These are phyloP conservation scores for Hipposideros armiger DNA, from an alignment of 2,113 vertebrate species.

Conservation along the genomic window DNA sequence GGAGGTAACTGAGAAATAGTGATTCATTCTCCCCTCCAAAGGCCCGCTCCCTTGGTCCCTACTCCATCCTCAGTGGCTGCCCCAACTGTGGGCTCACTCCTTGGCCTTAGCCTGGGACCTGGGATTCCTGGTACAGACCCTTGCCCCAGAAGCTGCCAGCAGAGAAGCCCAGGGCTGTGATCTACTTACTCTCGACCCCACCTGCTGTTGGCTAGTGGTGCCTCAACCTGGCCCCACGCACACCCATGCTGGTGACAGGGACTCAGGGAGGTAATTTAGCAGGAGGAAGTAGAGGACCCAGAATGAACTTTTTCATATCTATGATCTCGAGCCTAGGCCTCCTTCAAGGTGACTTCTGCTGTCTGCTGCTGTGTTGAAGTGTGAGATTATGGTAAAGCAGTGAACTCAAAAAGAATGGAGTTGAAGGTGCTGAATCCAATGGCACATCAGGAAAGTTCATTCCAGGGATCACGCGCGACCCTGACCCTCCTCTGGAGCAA, in stretches of 20 bases:
- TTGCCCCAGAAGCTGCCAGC: not conserved
- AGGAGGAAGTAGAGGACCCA: not conserved
- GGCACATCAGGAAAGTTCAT: not conserved
- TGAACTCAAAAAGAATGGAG: not conserved
- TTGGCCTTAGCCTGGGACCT: not conserved
- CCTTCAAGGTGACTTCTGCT: not conserved
- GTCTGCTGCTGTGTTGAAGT: not conserved
- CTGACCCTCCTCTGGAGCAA: not conserved
- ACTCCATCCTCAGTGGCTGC: not conserved
- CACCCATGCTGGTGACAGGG: rapidly evolving
- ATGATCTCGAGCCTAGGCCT: not conserved
- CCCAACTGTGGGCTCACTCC: not conserved
- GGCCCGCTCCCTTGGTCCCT: not conserved
- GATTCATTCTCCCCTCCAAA: not conserved
- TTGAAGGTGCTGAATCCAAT: not conserved
- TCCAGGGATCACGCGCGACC: not conserved
- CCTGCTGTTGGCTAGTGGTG: not conserved
- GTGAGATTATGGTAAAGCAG: not conserved
- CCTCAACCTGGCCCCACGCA: not conserved
- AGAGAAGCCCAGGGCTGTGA: not conserved
- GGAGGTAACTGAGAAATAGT: not conserved
- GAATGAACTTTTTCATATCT: not conserved
- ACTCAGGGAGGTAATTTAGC: not conserved
- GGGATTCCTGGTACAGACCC: not conserved
- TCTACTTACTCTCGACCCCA: not conserved